Evolutionary conservation across 2,888 invertebrate genomes (phyloP).

Genomic region (Ferrisia virgata): DNA sequence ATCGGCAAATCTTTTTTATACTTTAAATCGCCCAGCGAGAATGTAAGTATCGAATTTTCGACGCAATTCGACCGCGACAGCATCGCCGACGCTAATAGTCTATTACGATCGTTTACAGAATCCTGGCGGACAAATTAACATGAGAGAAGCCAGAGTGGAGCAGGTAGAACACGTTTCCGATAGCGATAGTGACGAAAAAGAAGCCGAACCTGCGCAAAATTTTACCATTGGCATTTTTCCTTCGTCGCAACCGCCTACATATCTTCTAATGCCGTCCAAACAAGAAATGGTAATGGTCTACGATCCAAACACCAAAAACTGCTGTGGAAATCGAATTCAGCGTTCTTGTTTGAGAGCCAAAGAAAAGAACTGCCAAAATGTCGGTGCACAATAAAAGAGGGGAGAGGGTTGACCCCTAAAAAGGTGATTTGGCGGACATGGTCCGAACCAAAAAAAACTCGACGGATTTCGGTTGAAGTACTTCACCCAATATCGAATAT

Average conservation of each 20-base stretch:
- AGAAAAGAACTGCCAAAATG: no score
- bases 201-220: conserved; percentile 65
- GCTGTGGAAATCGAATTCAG: no score
- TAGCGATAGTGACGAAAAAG: conserved; percentile 83
- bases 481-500: no score
- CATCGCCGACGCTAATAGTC: no score
- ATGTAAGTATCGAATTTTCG: conserved; percentile 60
- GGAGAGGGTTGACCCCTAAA: no score
- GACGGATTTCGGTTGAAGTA: no score
- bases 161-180: conserved; percentile 92
- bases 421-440: no score
- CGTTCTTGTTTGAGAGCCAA: no score
- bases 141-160: conserved; percentile 91
- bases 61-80: neutral
- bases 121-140: conserved; percentile 90
- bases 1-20: conserved; percentile 96
- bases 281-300: conserved; percentile 71
- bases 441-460: no score
- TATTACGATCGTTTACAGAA: conserved; percentile 67
- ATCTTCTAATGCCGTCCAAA: conserved; percentile 84
- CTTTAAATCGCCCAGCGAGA: conserved; percentile 89
- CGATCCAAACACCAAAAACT: no score
- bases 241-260: conserved; percentile 88
- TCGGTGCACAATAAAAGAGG: no score
- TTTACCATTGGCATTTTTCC: conserved; percentile 92